A percentile compares a stretch with the other conserved stretches of the same genome.
Evolutionary conservation across 2,113 vertebrate species (phyloP).

Genomic region (Cardinalis cardinalis): DNA sequence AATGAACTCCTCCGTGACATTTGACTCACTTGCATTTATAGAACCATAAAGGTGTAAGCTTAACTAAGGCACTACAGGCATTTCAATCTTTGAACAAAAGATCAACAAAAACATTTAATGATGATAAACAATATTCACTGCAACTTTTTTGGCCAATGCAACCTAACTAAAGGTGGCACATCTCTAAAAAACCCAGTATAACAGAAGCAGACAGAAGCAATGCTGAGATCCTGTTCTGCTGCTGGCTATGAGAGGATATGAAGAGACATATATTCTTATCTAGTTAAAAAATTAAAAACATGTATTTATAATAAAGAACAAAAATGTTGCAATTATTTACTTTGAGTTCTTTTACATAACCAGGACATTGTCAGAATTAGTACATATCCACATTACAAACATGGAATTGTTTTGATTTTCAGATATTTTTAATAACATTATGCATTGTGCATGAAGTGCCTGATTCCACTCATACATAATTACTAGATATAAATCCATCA

Average conservation of each 20-base stretch:
- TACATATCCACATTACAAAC: neutral
- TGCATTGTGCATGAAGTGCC: neutral
- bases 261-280: neutral
- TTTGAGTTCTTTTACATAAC: neutral
- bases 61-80: neutral
- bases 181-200: neutral
- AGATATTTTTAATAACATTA: neutral
- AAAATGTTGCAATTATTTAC: neutral
- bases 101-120: neutral
- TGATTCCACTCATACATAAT: neutral
- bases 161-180: neutral
- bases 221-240: neutral
- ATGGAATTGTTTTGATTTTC: neutral
- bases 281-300: neutral
- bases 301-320: neutral
- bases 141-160: neutral
- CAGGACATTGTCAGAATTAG: neutral
- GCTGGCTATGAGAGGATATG: neutral
- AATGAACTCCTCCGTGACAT: neutral
- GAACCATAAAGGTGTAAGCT: neutral
- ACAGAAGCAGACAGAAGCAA: neutral
- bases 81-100: neutral
- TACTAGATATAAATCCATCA: neutral
- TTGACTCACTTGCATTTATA: neutral
- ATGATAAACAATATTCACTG: neutral